phyloP scores from a whole-genome alignment of 2,113 vertebrate genomes.

The Fulica atra region DNA sequence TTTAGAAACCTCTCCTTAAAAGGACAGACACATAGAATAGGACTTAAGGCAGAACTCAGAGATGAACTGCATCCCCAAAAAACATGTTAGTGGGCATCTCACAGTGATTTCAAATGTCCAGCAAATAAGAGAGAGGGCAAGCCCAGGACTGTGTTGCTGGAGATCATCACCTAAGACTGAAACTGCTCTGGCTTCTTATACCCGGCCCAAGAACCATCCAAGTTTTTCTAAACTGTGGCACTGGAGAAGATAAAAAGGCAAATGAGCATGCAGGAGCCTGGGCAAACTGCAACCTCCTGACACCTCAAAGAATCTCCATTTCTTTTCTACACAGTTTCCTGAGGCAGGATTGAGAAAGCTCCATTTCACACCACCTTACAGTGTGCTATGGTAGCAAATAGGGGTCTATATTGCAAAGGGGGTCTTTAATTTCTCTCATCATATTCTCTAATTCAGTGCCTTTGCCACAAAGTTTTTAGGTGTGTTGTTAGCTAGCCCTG shows the following conservation, averaged over 20 bases:
- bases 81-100: not conserved
- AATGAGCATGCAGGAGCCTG: too few species aligned
- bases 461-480: too few species aligned
- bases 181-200: not conserved
- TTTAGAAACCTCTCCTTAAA: not conserved
- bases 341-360: too few species aligned
- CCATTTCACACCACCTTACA: too few species aligned
- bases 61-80: not conserved
- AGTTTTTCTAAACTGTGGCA: not conserved
- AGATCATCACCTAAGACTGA: not conserved
- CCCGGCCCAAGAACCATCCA: not conserved
- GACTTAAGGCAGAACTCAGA: not conserved
- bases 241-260: not conserved
- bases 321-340: too few species aligned
- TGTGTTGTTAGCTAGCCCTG: too few species aligned
- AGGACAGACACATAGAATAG: not conserved
- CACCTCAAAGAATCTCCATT: too few species aligned
- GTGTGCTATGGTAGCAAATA: too few species aligned
- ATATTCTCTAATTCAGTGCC: too few species aligned
- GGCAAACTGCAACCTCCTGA: too few species aligned
- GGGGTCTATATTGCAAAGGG: too few species aligned
- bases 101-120: not conserved
- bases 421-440: too few species aligned
- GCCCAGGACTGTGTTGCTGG: not conserved
- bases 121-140: not conserved